These are phyloP conservation scores for Drosophila punjabiensis DNA, from an alignment of 1,140 invertebrate genomes.

Conservation along the genomic window DNA sequence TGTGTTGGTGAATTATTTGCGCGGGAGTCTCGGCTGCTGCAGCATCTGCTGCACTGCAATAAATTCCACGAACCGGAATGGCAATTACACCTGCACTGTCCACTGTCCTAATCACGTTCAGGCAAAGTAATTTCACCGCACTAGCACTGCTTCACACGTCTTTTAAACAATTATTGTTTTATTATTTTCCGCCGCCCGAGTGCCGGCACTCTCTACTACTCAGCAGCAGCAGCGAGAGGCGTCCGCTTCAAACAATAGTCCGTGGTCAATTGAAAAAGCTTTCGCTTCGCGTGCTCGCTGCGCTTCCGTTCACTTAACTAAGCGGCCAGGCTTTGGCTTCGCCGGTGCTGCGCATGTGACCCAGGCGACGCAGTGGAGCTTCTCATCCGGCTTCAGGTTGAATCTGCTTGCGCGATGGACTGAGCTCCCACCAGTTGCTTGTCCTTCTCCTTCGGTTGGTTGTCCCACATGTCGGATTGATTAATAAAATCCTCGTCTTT, in stretches of 20 bases:
- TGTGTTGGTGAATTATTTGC: constrained; percentile 8
- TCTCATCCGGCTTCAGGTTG: neutral
- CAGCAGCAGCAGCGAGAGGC: neutral
- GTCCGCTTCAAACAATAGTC: constrained; percentile 43
- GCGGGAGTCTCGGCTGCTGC: constrained; percentile 19
- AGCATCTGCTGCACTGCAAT: constrained; percentile 33
- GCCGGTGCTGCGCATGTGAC: constrained; percentile 8
- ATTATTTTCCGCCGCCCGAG: constrained; percentile 19
- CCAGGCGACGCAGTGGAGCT: constrained; percentile 9
- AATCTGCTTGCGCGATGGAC: neutral
- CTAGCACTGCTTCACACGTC: neutral
- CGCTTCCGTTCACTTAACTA: constrained; percentile 17
- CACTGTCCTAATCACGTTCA: neutral
- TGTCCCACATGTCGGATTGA: neutral
- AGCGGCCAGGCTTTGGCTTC: neutral
- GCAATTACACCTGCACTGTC: neutral
- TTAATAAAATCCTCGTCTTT: neutral
- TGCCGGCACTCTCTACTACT: constrained; percentile 26
- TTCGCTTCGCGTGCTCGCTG: constrained; percentile 17
- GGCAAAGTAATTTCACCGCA: constrained; percentile 3
- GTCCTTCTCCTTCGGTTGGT: neutral
- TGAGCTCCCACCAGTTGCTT: neutral
- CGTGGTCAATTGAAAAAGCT: constrained; percentile 52
- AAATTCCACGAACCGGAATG: constrained; percentile 6
- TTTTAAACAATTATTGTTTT: constrained; percentile 20